These are phyloP conservation scores for Rostratula benghalensis DNA, from an alignment of 2,113 vertebrate genomes.

Conservation along the genomic window DNA sequence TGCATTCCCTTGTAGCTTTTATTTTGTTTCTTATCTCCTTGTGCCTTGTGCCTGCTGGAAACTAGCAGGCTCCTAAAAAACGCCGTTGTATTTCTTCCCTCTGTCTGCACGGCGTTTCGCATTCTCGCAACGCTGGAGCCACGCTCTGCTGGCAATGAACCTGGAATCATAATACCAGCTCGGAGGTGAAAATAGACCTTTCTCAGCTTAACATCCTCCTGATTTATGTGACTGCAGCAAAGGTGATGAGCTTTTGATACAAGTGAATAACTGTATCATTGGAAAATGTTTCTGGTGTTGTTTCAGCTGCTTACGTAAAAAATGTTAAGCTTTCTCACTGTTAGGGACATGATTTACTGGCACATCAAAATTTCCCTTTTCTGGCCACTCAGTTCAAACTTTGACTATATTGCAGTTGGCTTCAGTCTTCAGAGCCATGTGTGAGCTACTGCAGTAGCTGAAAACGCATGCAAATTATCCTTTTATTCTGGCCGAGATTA, in stretches of 20 bases:
- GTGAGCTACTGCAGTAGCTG: constrained; percentile 52
- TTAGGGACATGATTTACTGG: constrained; percentile 57
- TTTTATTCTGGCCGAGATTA: constrained; percentile 43
- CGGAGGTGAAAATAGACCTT: constrained; percentile 15
- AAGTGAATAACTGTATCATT: constrained; percentile 38
- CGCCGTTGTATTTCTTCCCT: background rate
- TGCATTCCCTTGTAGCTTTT: background rate
- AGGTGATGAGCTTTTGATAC: constrained; percentile 30
- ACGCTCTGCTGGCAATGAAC: background rate
- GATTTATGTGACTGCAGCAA: background rate
- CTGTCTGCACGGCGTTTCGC: background rate
- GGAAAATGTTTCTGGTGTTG: constrained; percentile 60
- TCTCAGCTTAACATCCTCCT: constrained; percentile 2
- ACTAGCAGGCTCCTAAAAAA: background rate
- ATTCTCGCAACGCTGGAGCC: background rate
- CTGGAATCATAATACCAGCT: background rate
- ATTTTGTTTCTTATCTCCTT: constrained; percentile 34
- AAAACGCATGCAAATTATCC: constrained; percentile 50
- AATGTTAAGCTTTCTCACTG: constrained; percentile 43
- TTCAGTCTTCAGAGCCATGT: background rate
- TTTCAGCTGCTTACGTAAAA: constrained; percentile 71
- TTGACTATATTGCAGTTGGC: constrained; percentile 29
- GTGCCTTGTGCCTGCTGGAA: background rate
- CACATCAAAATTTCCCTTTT: constrained; percentile 46
- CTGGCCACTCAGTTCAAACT: constrained; percentile 21